Conservation (phyloP, 2,113 vertebrate genomes). For the Rhineura floridana region DNA sequence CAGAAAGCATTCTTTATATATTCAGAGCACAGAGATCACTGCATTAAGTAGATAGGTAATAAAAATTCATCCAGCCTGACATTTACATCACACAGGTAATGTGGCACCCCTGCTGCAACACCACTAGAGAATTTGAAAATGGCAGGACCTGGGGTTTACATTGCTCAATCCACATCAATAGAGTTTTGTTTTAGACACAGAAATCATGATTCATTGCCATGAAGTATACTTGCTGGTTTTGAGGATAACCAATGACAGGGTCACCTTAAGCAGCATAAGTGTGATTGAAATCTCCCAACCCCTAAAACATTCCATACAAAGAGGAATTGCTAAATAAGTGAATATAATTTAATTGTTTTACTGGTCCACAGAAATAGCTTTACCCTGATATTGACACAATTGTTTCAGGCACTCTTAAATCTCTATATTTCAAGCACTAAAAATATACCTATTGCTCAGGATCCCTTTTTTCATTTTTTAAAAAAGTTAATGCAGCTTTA, state of each 20-base stretch:
- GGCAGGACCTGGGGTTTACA: constrained; percentile 29
- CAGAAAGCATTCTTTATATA: background rate
- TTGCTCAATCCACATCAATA: constrained; percentile 14
- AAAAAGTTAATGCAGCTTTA: background rate
- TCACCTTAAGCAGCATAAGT: constrained; percentile 2
- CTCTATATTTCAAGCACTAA: background rate
- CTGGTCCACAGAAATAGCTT: constrained; percentile 24
- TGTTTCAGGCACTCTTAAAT: constrained; percentile 11
- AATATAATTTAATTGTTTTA: background rate
- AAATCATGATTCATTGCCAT: background rate
- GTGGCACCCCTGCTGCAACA: constrained; percentile 22
- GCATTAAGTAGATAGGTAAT: constrained; percentile 38
- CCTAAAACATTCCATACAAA: background rate
- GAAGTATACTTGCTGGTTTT: constrained; percentile 1
- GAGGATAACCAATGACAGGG: background rate
- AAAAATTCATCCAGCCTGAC: constrained; percentile 16
- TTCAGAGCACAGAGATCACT: constrained; percentile 22
- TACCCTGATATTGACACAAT: constrained; percentile 18
- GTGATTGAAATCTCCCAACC: background rate
- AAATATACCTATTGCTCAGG: background rate
- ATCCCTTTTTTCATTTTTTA: constrained; percentile 2
- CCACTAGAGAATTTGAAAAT: constrained; percentile 21
- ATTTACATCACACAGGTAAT: constrained; percentile 43
- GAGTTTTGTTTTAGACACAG: constrained; percentile 7
- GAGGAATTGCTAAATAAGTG: constrained; percentile 12